Conservation (phyloP, 2,888 invertebrate species). For the Endomychus coccineus region DNA sequence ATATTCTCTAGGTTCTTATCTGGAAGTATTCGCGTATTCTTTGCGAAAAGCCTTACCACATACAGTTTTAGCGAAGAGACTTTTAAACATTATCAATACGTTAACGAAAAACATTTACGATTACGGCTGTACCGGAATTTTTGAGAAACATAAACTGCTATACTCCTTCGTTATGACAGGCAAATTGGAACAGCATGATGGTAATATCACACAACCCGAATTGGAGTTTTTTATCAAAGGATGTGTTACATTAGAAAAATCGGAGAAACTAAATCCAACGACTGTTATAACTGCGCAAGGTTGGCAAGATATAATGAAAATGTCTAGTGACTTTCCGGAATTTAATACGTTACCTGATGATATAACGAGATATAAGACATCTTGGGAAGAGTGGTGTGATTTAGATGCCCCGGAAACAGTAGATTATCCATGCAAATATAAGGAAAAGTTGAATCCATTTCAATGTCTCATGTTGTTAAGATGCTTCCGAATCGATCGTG, state of each 20-base stretch:
- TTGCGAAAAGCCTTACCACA: constrained; percentile 78
- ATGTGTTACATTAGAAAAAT: constrained; percentile 69
- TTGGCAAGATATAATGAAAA: constrained; percentile 78
- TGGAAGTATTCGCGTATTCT: constrained; percentile 77
- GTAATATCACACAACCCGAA: constrained; percentile 57
- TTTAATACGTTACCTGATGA: constrained; percentile 62
- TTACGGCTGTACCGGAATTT: constrained; percentile 87
- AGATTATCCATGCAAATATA: constrained; percentile 64
- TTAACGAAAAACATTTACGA: constrained; percentile 84
- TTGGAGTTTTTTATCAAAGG: constrained; percentile 88
- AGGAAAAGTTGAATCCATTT: constrained; percentile 55
- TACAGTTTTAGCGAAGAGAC: constrained; percentile 62
- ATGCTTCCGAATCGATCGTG: constrained; percentile 84
- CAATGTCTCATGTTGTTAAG: constrained; percentile 74
- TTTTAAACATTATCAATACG: constrained; percentile 75
- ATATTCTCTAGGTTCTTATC: constrained; percentile 77
- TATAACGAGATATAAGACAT: constrained; percentile 41
- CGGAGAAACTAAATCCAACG: constrained; percentile 57
- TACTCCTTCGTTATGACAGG: constrained; percentile 88
- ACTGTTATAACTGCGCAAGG: constrained; percentile 65
- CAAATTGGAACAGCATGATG: constrained; percentile 68
- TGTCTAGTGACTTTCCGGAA: constrained; percentile 59
- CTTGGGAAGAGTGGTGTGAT: constrained; percentile 67
- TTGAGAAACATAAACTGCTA: constrained; percentile 83
- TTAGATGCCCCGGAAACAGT: constrained; percentile 71